These are phyloP conservation scores for Carollia perspicillata DNA, from an alignment of 2,113 vertebrate species.

Conservation along the genomic window DNA sequence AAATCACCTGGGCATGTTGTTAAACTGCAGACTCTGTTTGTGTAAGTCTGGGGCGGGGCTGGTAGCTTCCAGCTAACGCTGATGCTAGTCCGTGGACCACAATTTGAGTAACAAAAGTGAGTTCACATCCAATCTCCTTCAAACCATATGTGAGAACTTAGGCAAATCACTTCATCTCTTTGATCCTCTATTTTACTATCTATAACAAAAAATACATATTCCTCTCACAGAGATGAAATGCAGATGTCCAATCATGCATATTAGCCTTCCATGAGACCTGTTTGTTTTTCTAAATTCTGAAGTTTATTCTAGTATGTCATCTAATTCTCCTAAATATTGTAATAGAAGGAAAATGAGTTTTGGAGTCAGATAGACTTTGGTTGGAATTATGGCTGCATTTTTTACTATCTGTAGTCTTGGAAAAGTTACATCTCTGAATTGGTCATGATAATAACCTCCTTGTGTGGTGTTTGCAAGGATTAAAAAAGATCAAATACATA, in stretches of 20 bases:
- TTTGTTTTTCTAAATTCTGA: constrained; percentile 32
- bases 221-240: not conserved
- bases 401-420: not conserved
- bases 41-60: not conserved
- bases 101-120: not conserved
- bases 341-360: constrained; percentile 36
- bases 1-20: constrained; percentile 1
- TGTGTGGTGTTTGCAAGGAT: not conserved
- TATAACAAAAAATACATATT: not conserved
- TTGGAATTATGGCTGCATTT: not conserved
- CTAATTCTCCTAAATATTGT: constrained; percentile 23
- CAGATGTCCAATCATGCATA: not conserved
- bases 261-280: not conserved
- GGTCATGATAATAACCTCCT: not conserved
- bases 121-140: not conserved
- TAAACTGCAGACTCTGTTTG: constrained; percentile 28
- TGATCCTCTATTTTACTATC: not conserved
- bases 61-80: not conserved
- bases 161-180: constrained; percentile 15
- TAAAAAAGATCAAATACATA: not conserved
- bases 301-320: not conserved
- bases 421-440: constrained; percentile 12
- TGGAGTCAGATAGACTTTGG: not conserved
- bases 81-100: not conserved
- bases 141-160: not conserved